Conservation (phyloP, 2,113 vertebrate genomes). For the Melanerpes formicivorus region DNA sequence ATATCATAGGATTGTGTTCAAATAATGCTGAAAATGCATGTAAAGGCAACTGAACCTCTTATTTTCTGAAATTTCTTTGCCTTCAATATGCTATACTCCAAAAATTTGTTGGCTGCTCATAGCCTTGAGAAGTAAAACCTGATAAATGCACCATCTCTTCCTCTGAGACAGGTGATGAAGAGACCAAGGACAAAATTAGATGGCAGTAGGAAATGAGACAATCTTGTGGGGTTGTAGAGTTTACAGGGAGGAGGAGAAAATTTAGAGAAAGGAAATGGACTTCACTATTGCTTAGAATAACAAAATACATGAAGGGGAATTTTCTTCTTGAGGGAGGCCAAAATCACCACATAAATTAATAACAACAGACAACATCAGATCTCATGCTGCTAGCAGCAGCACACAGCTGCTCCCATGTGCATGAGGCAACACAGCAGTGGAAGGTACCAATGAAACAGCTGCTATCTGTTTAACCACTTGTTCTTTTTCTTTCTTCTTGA, state of each 20-base stretch:
- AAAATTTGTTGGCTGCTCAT: not conserved
- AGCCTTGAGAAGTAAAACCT: not conserved
- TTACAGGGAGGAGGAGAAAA: not conserved
- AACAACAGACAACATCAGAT: not conserved
- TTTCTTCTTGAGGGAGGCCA: not conserved
- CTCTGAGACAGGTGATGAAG: not conserved
- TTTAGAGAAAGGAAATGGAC: not conserved
- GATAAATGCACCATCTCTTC: rapidly evolving
- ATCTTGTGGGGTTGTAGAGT: not conserved
- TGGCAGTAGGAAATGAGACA: not conserved
- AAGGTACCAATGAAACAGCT: not conserved
- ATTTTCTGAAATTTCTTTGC: not conserved
- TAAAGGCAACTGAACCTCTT: not conserved
- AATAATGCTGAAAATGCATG: not conserved
- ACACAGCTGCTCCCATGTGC: not conserved
- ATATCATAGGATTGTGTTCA: not conserved
- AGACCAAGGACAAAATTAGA: not conserved
- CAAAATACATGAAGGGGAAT: not conserved
- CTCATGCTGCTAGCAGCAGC: not conserved
- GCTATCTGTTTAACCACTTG: not conserved
- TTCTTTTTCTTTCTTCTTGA: not conserved
- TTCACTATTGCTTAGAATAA: not conserved
- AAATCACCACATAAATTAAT: not conserved
- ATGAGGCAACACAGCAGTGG: not conserved
- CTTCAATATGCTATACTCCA: not conserved